Percentiles rank a stretch among this genome's conserved stretches.
Conservation (phyloP, 2,888 invertebrate genomes). For the Byasa hedistus region DNA sequence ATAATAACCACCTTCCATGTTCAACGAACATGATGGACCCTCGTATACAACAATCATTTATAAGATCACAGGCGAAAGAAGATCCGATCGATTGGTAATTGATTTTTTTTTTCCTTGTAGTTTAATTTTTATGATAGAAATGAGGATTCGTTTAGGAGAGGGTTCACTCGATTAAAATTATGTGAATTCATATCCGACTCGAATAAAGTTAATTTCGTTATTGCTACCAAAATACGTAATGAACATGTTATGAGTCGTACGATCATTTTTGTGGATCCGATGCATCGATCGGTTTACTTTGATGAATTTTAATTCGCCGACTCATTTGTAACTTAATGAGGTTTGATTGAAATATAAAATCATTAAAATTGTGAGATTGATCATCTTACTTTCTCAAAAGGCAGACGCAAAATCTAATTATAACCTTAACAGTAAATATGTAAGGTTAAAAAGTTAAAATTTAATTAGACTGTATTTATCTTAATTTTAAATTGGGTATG, state of each 20-base stretch:
- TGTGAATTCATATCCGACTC: conserved; percentile 12
- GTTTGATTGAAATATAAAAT: too few species aligned
- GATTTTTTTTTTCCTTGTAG: neutral
- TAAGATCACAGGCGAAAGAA: neutral
- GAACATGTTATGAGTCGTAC: neutral
- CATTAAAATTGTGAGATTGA: too few species aligned
- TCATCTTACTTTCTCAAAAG: too few species aligned
- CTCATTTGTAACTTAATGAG: too few species aligned
- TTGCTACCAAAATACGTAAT: conserved; percentile 28
- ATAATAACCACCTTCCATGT: conserved; percentile 21
- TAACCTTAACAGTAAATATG: too few species aligned
- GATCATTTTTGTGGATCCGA: too few species aligned
- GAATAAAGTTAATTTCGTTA: conserved; percentile 9
- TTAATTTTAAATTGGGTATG: too few species aligned
- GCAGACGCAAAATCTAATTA: too few species aligned
- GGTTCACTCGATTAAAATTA: conserved; percentile 11
- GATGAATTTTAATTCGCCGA: too few species aligned
- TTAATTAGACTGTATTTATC: too few species aligned
- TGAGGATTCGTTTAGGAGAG: neutral
- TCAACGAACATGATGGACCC: neutral
- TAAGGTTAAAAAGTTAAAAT: too few species aligned
- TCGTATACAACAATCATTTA: conserved; percentile 10
- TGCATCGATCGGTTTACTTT: too few species aligned
- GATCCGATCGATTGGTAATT: conserved; percentile 15
- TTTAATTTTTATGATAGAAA: conserved; percentile 5